Percentiles rank a stretch among this genome's conserved stretches.
Evolutionary conservation across 2,797 vertebrate species (phyloP).

Genomic region (Eremophila alpestris): DNA sequence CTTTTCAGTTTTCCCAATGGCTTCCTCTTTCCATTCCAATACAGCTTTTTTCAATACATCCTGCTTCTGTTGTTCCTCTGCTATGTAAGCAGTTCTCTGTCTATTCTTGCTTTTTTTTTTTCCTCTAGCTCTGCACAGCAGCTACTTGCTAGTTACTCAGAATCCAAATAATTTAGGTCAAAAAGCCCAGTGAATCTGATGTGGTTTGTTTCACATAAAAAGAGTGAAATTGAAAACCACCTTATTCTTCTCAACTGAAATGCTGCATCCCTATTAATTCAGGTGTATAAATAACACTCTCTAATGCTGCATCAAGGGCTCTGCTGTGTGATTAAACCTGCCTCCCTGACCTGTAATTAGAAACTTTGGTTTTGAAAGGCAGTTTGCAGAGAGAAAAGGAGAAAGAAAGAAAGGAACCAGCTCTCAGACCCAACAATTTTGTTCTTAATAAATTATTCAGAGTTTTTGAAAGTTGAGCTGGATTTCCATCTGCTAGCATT

Average conservation of each 20-base stretch:
- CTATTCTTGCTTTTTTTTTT: background rate
- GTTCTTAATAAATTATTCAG: slow-evolving; percentile 79
- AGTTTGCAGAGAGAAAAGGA: slow-evolving; percentile 67
- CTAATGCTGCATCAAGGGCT: slow-evolving; percentile 65
- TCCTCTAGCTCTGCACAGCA: background rate
- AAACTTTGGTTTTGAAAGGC: slow-evolving; percentile 77
- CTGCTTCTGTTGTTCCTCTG: slow-evolving; percentile 16
- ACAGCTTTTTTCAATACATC: background rate
- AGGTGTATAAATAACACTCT: slow-evolving; percentile 73
- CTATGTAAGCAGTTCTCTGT: background rate
- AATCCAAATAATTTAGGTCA: slow-evolving; percentile 63
- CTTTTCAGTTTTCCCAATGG: background rate
- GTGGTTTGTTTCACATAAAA: slow-evolving; percentile 57
- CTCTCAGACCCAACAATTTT: slow-evolving; percentile 75
- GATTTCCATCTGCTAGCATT: slow-evolving; percentile 59
- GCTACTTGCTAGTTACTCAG: slow-evolving; percentile 36
- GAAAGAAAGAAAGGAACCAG: slow-evolving; percentile 53
- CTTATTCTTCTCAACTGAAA: slow-evolving; percentile 71
- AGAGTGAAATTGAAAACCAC: slow-evolving; percentile 64
- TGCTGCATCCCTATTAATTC: slow-evolving; percentile 72
- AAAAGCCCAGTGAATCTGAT: slow-evolving; percentile 53
- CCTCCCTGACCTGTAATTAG: slow-evolving; percentile 81
- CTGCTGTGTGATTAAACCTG: slow-evolving; percentile 66
- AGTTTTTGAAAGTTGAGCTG: slow-evolving; percentile 68
- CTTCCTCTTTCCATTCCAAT: background rate